Evolutionary conservation across 2,888 invertebrate species (phyloP).

Genomic region (Tachystola acroxantha): DNA sequence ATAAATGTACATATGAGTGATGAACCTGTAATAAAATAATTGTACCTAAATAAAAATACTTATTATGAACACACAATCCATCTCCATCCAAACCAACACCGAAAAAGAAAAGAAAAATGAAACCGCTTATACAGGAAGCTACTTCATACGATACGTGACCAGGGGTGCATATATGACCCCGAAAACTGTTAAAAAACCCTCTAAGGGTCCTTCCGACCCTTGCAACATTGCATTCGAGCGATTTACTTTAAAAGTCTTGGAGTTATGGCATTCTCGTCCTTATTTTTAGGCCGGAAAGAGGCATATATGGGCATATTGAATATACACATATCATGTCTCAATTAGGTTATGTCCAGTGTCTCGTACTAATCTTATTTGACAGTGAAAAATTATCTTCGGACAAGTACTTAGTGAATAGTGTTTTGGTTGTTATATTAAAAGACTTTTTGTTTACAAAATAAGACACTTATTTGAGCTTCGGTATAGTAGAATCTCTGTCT

Average conservation of each 20-base stretch:
- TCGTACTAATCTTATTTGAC: slow-evolving; percentile 48
- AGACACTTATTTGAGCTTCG: too few species aligned
- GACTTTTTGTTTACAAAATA: too few species aligned
- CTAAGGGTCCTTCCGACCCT: slow-evolving; percentile 34
- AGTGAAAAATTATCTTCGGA: slow-evolving; percentile 26
- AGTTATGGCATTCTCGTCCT: slow-evolving; percentile 1
- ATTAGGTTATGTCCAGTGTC: slow-evolving; percentile 50
- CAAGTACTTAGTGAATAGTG: not conserved
- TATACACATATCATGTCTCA: slow-evolving; percentile 44
- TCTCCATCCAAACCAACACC: not conserved
- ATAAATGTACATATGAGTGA: too few species aligned
- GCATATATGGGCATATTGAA: slow-evolving; percentile 29
- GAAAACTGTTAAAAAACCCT: slow-evolving; percentile 69
- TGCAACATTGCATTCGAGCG: slow-evolving; percentile 12
- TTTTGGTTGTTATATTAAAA: not conserved
- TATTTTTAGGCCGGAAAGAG: slow-evolving; percentile 5
- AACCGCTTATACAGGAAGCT: slow-evolving; percentile 68
- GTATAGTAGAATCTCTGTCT: too few species aligned
- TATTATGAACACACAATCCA: not conserved
- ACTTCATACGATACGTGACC: slow-evolving; percentile 74
- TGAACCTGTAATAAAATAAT: too few species aligned
- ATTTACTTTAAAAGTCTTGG: slow-evolving; percentile 13
- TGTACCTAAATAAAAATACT: too few species aligned
- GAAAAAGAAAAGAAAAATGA: slow-evolving; percentile 60
- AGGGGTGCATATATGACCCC: slow-evolving; percentile 67